Percentiles rank a stretch among this genome's conserved stretches.
phyloP scores from a whole-genome alignment of 1,140 invertebrate species.

The Gryllus bimaculatus region DNA sequence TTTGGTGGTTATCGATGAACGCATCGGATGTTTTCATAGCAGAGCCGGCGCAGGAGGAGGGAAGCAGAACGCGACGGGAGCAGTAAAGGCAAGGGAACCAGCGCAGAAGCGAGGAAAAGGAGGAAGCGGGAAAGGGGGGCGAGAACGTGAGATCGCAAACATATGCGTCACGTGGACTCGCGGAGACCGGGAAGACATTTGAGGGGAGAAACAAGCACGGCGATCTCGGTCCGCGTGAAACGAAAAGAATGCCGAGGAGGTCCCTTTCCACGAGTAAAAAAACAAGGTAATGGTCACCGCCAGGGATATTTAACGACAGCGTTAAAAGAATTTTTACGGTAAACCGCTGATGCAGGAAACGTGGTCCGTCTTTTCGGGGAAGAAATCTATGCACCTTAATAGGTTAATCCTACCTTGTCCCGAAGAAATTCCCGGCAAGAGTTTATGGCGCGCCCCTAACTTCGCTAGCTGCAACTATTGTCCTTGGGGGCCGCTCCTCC shows the following conservation, averaged over 20 bases:
- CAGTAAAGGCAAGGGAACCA: no score
- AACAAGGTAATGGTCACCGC: neutral
- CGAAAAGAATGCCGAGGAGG: neutral
- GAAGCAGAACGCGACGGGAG: no score
- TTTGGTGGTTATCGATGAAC: no score
- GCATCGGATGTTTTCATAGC: no score
- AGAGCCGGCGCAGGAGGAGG: no score
- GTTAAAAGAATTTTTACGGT: constrained; percentile 5
- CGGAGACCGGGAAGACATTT: neutral
- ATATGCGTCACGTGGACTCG: neutral
- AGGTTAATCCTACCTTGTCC: neutral
- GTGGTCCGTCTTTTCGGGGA: neutral
- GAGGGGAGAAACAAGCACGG: neutral
- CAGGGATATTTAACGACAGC: neutral
- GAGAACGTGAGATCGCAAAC: neutral
- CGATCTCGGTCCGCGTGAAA: neutral
- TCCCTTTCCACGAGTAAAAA: neutral
- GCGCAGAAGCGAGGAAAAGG: no score
- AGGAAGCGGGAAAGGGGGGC: no score
- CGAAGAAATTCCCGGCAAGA: neutral
- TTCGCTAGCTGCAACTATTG: neutral
- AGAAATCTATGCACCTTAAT: constrained; percentile 4
- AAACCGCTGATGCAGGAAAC: neutral
- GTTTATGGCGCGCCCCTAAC: neutral
- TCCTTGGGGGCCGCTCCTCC: no score